phyloP scores from a whole-genome alignment of 2,888 invertebrate species.

The Eulithis prunata region DNA sequence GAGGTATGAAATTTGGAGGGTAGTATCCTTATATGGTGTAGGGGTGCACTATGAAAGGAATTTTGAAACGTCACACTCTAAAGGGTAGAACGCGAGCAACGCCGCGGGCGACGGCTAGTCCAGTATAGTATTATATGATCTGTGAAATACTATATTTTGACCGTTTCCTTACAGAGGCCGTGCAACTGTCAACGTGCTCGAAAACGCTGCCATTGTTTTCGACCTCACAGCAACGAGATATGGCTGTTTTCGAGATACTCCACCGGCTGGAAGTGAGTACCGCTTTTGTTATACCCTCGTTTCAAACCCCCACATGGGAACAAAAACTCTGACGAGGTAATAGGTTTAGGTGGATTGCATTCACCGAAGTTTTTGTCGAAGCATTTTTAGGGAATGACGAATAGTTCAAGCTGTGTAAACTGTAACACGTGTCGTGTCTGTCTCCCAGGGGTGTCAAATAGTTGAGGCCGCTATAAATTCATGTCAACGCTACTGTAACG shows the following conservation, averaged over 20 bases:
- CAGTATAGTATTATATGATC: too few species aligned
- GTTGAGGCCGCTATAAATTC: constrained; percentile 61
- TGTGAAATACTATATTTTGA: constrained; percentile 37
- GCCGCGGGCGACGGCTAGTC: too few species aligned
- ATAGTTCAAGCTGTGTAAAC: constrained; percentile 65
- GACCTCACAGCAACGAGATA: constrained; percentile 95
- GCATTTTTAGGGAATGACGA: constrained; percentile 51
- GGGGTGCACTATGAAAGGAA: too few species aligned
- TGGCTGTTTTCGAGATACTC: constrained; percentile 99
- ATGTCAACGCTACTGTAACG: constrained; percentile 62
- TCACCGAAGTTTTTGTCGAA: constrained; percentile 57
- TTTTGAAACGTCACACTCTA: too few species aligned
- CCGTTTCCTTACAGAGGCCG: constrained; percentile 88
- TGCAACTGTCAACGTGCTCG: constrained; percentile 96
- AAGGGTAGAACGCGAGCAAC: too few species aligned
- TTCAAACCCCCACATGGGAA: constrained; percentile 47
- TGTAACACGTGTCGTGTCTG: constrained; percentile 71
- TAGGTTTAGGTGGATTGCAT: constrained; percentile 54
- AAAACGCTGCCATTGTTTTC: constrained; percentile 96
- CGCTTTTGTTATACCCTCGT: constrained; percentile 51
- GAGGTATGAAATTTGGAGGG: too few species aligned
- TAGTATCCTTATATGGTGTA: too few species aligned
- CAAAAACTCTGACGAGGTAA: constrained; percentile 44
- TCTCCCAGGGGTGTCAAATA: constrained; percentile 55
- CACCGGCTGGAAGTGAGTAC: constrained; percentile 94